These are phyloP conservation scores for Centropristis striata DNA, from an alignment of 2,113 vertebrate species.

Conservation along the genomic window DNA sequence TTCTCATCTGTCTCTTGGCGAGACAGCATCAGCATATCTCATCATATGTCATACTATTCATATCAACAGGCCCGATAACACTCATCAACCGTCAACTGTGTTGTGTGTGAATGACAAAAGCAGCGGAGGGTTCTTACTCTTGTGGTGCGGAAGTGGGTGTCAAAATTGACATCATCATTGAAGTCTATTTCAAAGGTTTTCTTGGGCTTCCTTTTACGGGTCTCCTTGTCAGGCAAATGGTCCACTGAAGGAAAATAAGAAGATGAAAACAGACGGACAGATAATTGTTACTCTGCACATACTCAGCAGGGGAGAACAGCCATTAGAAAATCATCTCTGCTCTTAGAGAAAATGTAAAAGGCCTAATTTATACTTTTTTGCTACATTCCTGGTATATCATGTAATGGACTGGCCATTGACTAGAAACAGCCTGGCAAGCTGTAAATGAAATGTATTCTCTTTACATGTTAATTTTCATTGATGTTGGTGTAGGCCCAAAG, in stretches of 20 bases:
- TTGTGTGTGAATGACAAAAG: background rate
- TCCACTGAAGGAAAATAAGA: conserved; percentile 76
- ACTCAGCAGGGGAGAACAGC: background rate
- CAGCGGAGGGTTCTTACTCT: conserved; percentile 82
- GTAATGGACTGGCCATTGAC: background rate
- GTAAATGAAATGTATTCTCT: background rate
- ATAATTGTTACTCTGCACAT: background rate
- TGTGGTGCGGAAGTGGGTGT: conserved; percentile 86
- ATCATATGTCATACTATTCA: background rate
- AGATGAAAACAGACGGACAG: background rate
- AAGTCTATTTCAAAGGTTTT: conserved; percentile 90
- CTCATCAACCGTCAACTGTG: background rate
- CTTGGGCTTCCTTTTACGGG: conserved; percentile 84
- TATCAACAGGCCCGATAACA: too few relatives aligned
- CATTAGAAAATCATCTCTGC: background rate
- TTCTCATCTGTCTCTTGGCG: background rate
- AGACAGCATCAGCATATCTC: background rate
- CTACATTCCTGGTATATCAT: background rate
- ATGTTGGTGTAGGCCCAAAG: too few relatives aligned
- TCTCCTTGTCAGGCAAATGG: conserved; percentile 85
- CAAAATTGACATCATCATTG: conserved; percentile 89
- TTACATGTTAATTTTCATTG: background rate
- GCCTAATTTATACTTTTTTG: background rate
- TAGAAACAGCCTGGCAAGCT: background rate
- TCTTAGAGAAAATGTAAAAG: background rate